These are phyloP conservation scores for Hydriomena furcata DNA, from an alignment of 2,888 invertebrate species.

Conservation along the genomic window DNA sequence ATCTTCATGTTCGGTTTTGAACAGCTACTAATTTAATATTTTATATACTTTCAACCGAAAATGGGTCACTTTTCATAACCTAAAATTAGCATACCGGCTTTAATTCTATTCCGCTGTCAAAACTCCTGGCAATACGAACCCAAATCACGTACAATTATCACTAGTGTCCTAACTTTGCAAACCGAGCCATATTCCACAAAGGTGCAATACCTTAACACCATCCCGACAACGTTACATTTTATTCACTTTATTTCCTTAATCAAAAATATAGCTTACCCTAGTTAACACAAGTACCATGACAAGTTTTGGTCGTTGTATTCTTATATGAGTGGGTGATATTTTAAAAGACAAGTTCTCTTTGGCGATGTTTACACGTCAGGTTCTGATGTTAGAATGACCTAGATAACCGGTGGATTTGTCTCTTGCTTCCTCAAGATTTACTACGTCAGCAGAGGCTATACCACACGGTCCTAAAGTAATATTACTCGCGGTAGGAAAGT, in stretches of 20 bases:
- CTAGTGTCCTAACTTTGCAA: slow-evolving; percentile 42
- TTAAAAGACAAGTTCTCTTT: slow-evolving; percentile 40
- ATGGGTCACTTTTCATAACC: neutral
- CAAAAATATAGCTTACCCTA: too few relatives aligned
- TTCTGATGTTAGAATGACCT: slow-evolving; percentile 47
- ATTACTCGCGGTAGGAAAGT: too few relatives aligned
- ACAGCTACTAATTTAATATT: too few relatives aligned
- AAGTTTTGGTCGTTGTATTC: too few relatives aligned
- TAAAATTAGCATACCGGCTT: neutral
- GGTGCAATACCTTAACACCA: slow-evolving; percentile 40
- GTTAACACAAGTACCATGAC: too few relatives aligned
- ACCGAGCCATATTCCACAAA: slow-evolving; percentile 46
- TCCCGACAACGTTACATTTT: neutral
- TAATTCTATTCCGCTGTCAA: slow-evolving; percentile 1
- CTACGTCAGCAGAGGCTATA: slow-evolving; percentile 1
- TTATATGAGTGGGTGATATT: slow-evolving; percentile 16
- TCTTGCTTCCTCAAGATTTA: slow-evolving; percentile 9
- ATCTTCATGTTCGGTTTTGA: too few relatives aligned
- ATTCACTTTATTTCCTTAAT: neutral
- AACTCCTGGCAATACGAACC: neutral
- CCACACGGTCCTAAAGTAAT: too few relatives aligned
- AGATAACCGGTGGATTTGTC: slow-evolving; percentile 41
- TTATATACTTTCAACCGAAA: too few relatives aligned
- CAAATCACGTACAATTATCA: slow-evolving; percentile 35
- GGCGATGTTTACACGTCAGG: slow-evolving; percentile 41